Evolutionary conservation across 2,888 invertebrate genomes (phyloP).

Genomic region (Malacosoma neustria): DNA sequence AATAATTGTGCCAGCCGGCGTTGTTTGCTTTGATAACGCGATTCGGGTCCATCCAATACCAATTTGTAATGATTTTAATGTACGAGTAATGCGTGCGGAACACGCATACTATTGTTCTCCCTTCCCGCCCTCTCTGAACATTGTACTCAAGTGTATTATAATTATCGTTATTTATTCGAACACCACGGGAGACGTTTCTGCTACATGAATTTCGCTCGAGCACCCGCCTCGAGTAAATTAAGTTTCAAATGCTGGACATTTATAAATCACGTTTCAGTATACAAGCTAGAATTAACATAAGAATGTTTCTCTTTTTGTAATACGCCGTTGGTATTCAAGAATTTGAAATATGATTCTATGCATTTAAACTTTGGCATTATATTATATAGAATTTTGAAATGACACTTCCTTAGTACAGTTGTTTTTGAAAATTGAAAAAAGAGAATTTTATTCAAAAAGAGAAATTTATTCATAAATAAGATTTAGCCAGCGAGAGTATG

Average conservation of each 20-base stretch:
- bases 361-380: too few species aligned
- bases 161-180: constrained; percentile 51
- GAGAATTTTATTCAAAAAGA: too few species aligned
- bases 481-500: too few species aligned
- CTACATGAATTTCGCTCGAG: constrained; percentile 19
- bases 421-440: too few species aligned
- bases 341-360: background rate
- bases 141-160: constrained; percentile 47
- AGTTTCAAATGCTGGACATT: constrained; percentile 7
- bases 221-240: constrained; percentile 18
- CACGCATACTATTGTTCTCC: constrained; percentile 32
- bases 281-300: constrained; percentile 12
- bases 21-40: constrained; percentile 44
- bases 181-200: constrained; percentile 28
- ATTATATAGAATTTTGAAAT: too few species aligned
- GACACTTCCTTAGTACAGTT: too few species aligned
- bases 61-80: constrained; percentile 69
- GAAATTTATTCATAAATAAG: too few species aligned
- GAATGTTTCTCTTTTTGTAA: background rate
- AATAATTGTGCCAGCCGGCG: constrained; percentile 33
- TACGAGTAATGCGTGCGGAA: constrained; percentile 23
- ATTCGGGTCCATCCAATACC: constrained; percentile 49
- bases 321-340: too few species aligned
- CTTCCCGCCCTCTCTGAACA: constrained; percentile 31
- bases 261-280: constrained; percentile 16